Evolutionary conservation across 2,797 vertebrate species (phyloP).

Genomic region (Ctenosaura bakeri): DNA sequence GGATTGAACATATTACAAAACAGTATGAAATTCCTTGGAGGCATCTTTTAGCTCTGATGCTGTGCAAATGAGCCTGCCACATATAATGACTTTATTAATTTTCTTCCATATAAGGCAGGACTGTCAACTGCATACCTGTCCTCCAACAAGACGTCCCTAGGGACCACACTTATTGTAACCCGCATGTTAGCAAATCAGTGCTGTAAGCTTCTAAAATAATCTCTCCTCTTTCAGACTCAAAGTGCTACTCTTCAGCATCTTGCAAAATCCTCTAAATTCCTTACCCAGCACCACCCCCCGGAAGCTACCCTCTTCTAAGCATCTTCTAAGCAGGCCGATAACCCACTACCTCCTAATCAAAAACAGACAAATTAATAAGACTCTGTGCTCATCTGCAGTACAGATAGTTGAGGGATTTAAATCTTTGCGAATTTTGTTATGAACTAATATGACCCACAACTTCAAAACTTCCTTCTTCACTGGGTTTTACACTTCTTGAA

Average conservation of each 20-base stretch:
- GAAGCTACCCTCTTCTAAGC: not conserved
- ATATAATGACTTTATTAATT: constrained; percentile 19
- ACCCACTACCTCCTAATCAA: not conserved
- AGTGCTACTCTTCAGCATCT: not conserved
- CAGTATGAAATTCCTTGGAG: constrained; percentile 14
- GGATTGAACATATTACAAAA: constrained; percentile 14
- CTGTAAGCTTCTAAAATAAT: not conserved
- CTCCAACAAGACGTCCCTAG: not conserved
- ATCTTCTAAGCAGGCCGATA: not conserved
- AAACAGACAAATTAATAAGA: not conserved
- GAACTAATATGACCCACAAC: not conserved
- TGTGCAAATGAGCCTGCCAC: not conserved
- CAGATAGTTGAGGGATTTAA: not conserved
- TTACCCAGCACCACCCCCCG: not conserved
- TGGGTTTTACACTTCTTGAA: not conserved
- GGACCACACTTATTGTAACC: not conserved
- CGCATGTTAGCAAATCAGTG: not conserved
- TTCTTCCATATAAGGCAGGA: not conserved
- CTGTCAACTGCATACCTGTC: not conserved
- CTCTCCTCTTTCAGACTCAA: not conserved
- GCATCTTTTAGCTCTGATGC: constrained; percentile 25
- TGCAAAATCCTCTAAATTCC: not conserved
- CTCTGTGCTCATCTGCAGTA: not conserved
- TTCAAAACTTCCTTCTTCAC: not conserved
- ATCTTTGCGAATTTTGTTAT: not conserved